phyloP scores from a whole-genome alignment of 1,140 invertebrate species.

The Coelopa frigida region DNA sequence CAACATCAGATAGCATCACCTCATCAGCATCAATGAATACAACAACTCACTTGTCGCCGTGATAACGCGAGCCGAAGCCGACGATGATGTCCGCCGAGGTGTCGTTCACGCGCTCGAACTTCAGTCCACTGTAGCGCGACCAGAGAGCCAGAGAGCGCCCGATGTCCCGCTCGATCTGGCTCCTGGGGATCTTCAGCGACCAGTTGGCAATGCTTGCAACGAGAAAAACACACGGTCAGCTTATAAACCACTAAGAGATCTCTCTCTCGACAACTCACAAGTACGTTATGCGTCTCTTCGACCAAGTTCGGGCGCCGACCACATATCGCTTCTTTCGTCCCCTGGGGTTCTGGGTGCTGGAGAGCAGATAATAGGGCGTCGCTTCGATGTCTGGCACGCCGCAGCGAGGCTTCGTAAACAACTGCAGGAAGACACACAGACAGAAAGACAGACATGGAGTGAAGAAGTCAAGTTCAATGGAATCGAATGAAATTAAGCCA shows the following conservation, averaged over 20 bases:
- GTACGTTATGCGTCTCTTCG: conserved; percentile 55
- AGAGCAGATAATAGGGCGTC: conserved; percentile 15
- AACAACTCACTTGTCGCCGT: conserved; percentile 50
- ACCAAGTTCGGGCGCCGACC: conserved; percentile 53
- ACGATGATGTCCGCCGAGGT: conserved; percentile 58
- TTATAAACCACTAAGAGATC: background rate
- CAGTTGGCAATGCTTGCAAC: conserved; percentile 56
- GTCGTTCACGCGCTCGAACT: conserved; percentile 46
- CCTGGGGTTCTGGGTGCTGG: conserved; percentile 18
- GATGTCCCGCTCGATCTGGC: conserved; percentile 49
- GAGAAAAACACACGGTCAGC: conserved; percentile 9
- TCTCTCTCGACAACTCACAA: conserved; percentile 44
- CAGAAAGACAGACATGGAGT: conserved; percentile 17
- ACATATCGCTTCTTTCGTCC: conserved; percentile 49
- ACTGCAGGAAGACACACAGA: conserved; percentile 34
- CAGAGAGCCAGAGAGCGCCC: conserved; percentile 54
- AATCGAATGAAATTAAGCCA: background rate
- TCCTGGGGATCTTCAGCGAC: conserved; percentile 51
- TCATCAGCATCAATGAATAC: too few species aligned
- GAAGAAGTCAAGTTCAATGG: conserved; percentile 10
- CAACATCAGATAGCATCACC: too few species aligned
- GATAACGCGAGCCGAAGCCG: conserved; percentile 53
- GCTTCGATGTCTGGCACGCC: conserved; percentile 55
- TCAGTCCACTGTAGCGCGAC: conserved; percentile 55
- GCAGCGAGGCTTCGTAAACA: conserved; percentile 57